Base-by-base conservation (phyloP, 1,140 invertebrate genomes). In the Apis laboriosa region DNA sequence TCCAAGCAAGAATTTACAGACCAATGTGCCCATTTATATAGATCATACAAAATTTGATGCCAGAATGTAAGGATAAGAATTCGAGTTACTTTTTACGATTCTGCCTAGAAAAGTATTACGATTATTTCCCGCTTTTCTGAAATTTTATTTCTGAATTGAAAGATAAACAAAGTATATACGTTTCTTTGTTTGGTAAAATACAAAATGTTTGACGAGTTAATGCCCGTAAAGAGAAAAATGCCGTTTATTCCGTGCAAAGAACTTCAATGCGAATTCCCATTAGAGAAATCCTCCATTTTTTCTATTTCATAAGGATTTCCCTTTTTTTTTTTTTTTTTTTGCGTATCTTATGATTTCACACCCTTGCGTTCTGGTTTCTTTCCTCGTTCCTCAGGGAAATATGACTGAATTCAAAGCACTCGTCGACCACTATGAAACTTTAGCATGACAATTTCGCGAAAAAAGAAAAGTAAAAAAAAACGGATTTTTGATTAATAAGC, bases 331-430 rank as follows among this genome's bases (percentile, higher is more conserved):
- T 28, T 28, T 28, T 28, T 28, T 83, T 88, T 70, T 78, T 81
- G 64, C 75, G 68, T 78, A 76, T 78, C 79, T 83, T 83, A 74
- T 84, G 79, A 83, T 74, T 70, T 74, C 76, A 67, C 70, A 61
- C 83, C 84, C 88, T 80, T 83, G 67, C 64, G 58, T 88, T 84
- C 84, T 84, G 89, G 86, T 86, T 91, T 90, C 76, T 83, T 84
- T 73, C 66, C 56, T 74, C 79, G 64, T 67, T 86, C 92, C 84
- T 90, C 72, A 77, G 93, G 92, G 93, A 94, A 93, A 93, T 93
- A 93, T 93, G 90, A 93, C 88, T 81, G 73, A 92, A 90, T 91
- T 91, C 90, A 87, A 85, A 90, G 80, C 80, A 84, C 86, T 84
- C 82, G 61, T 85, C 88, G 85, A 85, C 89, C 83, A 86, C 83